These are phyloP conservation scores for Ochropacha duplaris DNA, from an alignment of 2,888 invertebrate species.

Conservation along the genomic window DNA sequence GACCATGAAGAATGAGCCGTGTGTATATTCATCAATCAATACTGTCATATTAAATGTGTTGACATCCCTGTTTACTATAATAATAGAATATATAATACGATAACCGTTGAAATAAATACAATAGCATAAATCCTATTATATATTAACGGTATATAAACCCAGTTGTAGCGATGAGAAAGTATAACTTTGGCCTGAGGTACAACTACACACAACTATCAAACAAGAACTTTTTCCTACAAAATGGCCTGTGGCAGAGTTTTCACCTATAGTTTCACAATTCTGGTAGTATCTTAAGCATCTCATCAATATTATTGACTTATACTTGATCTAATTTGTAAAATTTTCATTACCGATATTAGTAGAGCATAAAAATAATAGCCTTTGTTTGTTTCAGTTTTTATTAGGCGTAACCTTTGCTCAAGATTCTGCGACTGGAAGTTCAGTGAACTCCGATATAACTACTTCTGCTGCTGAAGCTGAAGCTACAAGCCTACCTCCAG, in stretches of 20 bases:
- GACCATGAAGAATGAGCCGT: neutral
- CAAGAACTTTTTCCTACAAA: neutral
- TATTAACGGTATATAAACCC: conserved; percentile 3
- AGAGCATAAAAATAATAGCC: neutral
- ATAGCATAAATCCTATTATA: conserved; percentile 1
- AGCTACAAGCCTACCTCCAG: neutral
- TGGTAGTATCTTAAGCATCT: neutral
- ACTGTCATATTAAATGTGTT: neutral
- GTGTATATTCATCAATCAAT: neutral
- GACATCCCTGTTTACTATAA: neutral
- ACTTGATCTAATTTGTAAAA: neutral
- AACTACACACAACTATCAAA: neutral
- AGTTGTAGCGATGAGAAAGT: neutral
- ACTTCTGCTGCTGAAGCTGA: neutral
- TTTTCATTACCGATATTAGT: neutral
- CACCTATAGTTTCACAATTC: neutral
- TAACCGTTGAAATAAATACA: neutral
- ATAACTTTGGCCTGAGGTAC: neutral
- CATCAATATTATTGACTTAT: neutral
- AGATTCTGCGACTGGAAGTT: neutral
- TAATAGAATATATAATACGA: neutral
- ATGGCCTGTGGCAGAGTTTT: neutral
- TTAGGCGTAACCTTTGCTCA: neutral
- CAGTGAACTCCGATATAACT: neutral
- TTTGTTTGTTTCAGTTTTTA: neutral